Percentiles rank a stretch among this genome's conserved stretches.
These are phyloP conservation scores for Phyllotreta cruciferae DNA, from an alignment of 2,888 invertebrate genomes.

Conservation along the genomic window DNA sequence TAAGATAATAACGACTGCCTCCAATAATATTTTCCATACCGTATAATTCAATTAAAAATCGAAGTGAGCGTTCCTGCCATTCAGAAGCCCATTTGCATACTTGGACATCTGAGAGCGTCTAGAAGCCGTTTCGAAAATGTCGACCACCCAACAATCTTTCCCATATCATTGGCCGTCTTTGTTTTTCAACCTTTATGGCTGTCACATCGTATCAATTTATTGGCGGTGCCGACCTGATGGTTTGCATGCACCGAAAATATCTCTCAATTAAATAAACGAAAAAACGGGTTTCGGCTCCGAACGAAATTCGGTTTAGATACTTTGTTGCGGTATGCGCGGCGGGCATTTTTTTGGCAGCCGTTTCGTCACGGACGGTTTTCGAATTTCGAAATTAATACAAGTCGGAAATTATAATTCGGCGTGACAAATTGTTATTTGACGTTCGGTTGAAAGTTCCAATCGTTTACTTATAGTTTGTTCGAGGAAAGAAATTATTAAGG, in stretches of 20 bases:
- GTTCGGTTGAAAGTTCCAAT: background rate
- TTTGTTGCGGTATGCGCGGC: slow-evolving; percentile 9
- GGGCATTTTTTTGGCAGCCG: slow-evolving; percentile 9
- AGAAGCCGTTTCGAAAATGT: slow-evolving; percentile 31
- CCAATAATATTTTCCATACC: too few relatives aligned
- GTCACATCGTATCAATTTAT: slow-evolving; percentile 46
- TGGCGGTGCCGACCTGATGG: slow-evolving; percentile 27
- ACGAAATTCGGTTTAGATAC: slow-evolving; percentile 2
- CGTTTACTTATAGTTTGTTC: background rate
- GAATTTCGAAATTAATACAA: slow-evolving; percentile 1
- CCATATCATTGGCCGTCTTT: slow-evolving; percentile 45
- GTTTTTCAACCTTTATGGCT: slow-evolving; percentile 41
- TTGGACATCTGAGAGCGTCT: slow-evolving; percentile 13
- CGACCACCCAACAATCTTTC: slow-evolving; percentile 44
- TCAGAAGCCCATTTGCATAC: background rate
- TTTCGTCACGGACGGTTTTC: slow-evolving; percentile 12
- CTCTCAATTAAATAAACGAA: slow-evolving; percentile 34
- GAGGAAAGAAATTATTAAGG: background rate
- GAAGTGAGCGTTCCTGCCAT: background rate
- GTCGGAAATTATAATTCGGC: background rate
- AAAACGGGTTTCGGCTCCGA: slow-evolving; percentile 16
- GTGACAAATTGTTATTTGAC: background rate
- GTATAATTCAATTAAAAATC: too few relatives aligned
- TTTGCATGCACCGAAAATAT: slow-evolving; percentile 25
- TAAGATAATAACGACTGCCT: too few relatives aligned